Evolutionary conservation across 2,888 invertebrate genomes (phyloP).

Genomic region (Sinodicranocentrus sp.): DNA sequence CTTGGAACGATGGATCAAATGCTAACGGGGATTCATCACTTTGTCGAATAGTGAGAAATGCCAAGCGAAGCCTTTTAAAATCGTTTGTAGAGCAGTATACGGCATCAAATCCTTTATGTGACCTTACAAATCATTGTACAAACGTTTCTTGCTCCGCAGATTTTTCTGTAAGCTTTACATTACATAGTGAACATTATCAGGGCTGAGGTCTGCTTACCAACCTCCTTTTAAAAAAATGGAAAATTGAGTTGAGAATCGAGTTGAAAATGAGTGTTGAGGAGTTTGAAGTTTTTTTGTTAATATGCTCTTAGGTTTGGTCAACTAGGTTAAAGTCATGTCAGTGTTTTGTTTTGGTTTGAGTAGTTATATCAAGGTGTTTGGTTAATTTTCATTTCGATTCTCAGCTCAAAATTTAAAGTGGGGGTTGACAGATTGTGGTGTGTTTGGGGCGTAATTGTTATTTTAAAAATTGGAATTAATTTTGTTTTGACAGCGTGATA

Average conservation of each 20-base stretch:
- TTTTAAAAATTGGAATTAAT: neutral
- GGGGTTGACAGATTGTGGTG: too few relatives aligned
- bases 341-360: too few relatives aligned
- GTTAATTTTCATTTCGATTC: neutral
- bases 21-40: conserved; percentile 41
- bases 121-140: conserved; percentile 44
- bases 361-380: too few relatives aligned
- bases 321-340: neutral
- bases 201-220: too few relatives aligned
- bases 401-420: too few relatives aligned
- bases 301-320: too few relatives aligned
- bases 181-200: too few relatives aligned
- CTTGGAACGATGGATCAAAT: conserved; percentile 26
- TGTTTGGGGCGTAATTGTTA: neutral
- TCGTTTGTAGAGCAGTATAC: conserved; percentile 22
- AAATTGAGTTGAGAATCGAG: too few relatives aligned
- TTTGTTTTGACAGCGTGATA: conserved; percentile 27
- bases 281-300: too few relatives aligned
- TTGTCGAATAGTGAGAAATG: conserved; percentile 34
- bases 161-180: conserved; percentile 31
- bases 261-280: too few relatives aligned
- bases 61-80: conserved; percentile 19
- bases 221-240: too few relatives aligned
- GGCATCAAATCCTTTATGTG: conserved; percentile 13
- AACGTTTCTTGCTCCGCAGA: conserved; percentile 38